phyloP scores from a whole-genome alignment of 2,113 vertebrate genomes.

The Candoia aspera region DNA sequence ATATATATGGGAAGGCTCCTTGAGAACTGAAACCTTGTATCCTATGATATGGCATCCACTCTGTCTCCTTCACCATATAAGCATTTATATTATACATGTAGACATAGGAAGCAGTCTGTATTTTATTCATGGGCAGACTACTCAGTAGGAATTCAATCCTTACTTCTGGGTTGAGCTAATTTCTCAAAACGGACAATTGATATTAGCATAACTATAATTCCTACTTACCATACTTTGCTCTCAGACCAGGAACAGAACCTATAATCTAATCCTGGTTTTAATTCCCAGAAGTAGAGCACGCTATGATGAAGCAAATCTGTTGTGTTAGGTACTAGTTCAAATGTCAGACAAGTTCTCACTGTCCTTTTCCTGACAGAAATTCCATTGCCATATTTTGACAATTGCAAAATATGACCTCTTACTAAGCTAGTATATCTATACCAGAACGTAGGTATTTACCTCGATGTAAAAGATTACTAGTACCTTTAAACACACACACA shows the following conservation, averaged over 20 bases:
- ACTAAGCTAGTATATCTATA: not conserved
- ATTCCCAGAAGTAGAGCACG: not conserved
- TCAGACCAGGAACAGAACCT: not conserved
- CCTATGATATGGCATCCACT: not conserved
- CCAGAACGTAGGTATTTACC: not conserved
- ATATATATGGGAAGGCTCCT: not conserved
- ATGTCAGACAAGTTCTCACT: not conserved
- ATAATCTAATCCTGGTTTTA: not conserved
- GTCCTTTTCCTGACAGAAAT: not conserved
- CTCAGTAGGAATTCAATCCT: not conserved
- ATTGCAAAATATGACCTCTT: not conserved
- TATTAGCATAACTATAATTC: not conserved
- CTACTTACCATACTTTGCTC: not conserved
- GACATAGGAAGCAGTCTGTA: not conserved
- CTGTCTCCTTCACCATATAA: not conserved
- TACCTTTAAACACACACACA: not conserved
- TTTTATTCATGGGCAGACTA: not conserved
- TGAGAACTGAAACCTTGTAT: not conserved
- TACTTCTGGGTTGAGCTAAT: not conserved
- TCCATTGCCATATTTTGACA: not conserved
- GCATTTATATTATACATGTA: not conserved
- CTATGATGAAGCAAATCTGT: not conserved
- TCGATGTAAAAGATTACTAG: not conserved
- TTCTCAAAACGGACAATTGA: not conserved
- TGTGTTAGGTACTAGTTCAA: not conserved